Evolutionary conservation across 2,797 vertebrate genomes (phyloP).

Genomic region (Epinephelus coioides): DNA sequence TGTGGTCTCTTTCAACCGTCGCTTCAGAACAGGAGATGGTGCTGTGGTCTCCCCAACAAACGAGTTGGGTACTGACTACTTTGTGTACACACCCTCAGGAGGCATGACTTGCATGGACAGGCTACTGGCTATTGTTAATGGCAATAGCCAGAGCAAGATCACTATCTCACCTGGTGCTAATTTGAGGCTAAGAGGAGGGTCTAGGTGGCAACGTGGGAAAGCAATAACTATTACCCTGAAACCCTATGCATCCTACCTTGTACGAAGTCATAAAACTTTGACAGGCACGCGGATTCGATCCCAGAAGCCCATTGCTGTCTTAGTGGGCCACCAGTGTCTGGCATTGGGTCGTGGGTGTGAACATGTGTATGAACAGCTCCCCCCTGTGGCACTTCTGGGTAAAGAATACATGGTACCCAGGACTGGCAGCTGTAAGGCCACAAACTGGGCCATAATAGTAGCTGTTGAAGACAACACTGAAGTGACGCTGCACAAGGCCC

Average conservation of each 20-base stretch:
- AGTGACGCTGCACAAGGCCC: not conserved
- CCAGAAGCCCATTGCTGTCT: constrained; percentile 33
- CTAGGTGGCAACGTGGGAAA: not conserved
- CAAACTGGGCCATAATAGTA: not conserved
- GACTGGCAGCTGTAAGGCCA: fast-evolving
- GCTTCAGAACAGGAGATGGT: not conserved
- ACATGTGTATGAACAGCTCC: constrained; percentile 53
- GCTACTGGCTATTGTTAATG: constrained; percentile 36
- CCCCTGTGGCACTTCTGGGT: constrained; percentile 30
- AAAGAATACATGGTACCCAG: constrained; percentile 36
- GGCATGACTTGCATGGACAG: fast-evolving
- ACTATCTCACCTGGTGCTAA: constrained; percentile 3
- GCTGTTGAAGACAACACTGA: constrained; percentile 37
- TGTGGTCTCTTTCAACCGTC: constrained; percentile 46
- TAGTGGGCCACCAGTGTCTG: constrained; percentile 53
- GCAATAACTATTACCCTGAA: not conserved
- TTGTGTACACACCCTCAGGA: constrained; percentile 28
- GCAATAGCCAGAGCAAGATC: constrained; percentile 22
- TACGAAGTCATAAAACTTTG: not conserved
- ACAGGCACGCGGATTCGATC: constrained; percentile 30
- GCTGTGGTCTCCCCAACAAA: constrained; percentile 20
- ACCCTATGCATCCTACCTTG: constrained; percentile 38
- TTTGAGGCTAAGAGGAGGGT: fast-evolving
- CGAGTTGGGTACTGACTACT: constrained; percentile 36
- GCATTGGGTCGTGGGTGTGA: fast-evolving